Percentiles rank a stretch among this genome's conserved stretches.
Evolutionary conservation across 1,140 invertebrate genomes (phyloP).

Genomic region (Pseudomyrmex sp.): DNA sequence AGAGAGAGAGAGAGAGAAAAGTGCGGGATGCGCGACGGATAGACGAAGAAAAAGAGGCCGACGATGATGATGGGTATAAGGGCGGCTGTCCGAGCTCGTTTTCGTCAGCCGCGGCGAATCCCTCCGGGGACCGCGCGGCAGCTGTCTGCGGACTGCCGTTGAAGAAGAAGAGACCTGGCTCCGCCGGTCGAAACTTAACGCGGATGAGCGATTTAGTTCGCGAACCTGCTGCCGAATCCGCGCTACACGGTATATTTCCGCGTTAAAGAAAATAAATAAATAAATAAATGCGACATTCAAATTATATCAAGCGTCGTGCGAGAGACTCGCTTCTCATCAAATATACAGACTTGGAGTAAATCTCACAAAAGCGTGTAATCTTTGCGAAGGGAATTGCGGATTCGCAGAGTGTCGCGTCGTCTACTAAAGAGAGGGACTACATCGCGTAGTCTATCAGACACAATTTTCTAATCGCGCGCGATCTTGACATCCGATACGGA

Average conservation of each 20-base stretch:
- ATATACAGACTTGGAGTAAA: too few species aligned
- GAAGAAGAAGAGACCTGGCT: conserved; percentile 77
- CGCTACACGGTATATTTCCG: background rate
- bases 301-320: too few species aligned
- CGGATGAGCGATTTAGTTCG: conserved; percentile 41
- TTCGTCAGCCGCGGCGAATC: conserved; percentile 80
- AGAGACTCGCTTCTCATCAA: too few species aligned
- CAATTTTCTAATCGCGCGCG: background rate
- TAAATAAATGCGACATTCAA: background rate
- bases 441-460: background rate
- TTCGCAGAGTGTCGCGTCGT: background rate
- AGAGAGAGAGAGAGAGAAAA: conserved; percentile 37
- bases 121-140: conserved; percentile 79
- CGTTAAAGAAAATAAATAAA: background rate
- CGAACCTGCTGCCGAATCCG: conserved; percentile 5
- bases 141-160: conserved; percentile 80
- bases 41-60: conserved; percentile 73
- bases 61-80: conserved; percentile 83
- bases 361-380: background rate
- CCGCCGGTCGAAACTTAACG: conserved; percentile 77
- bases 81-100: conserved; percentile 83
- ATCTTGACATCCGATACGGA: background rate
- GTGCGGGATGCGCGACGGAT: conserved; percentile 6
- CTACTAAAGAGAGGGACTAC: background rate
- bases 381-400: background rate